Conservation (phyloP, 2,888 invertebrate genomes). For the Ditylenchus weischeri region DNA sequence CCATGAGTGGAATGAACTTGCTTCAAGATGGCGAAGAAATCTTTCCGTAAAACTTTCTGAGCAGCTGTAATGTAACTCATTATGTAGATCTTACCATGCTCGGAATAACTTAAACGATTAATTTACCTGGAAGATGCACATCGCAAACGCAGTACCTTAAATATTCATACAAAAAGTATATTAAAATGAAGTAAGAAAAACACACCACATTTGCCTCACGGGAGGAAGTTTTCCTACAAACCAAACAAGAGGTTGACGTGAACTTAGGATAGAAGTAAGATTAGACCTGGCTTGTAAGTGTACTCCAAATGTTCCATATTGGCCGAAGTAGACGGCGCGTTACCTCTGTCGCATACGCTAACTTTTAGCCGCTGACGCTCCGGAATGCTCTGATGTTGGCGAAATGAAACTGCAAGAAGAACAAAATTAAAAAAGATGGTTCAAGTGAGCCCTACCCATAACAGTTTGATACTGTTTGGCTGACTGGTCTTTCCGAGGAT, state of each 20-base stretch:
- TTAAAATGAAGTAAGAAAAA: no score
- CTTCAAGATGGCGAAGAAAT: conserved; percentile 23
- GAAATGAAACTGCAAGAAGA: conserved; percentile 30
- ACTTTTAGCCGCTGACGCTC: conserved; percentile 52
- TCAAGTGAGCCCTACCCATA: conserved; percentile 37
- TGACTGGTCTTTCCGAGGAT: conserved; percentile 77
- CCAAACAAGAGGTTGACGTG: neutral
- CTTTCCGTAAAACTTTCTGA: conserved; percentile 33
- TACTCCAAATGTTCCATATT: conserved; percentile 31
- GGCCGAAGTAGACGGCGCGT: conserved; percentile 5
- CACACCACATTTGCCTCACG: conserved; percentile 61
- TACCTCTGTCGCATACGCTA: conserved; percentile 17
- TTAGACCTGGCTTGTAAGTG: conserved; percentile 36
- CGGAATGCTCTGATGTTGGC: conserved; percentile 52
- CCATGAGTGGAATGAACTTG: conserved; percentile 36
- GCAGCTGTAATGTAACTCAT: conserved; percentile 16
- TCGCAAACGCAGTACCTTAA: conserved; percentile 60
- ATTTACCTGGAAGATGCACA: conserved; percentile 54
- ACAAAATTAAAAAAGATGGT: no score
- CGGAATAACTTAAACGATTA: no score
- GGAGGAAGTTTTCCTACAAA: conserved; percentile 57
- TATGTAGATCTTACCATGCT: no score
- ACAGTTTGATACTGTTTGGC: conserved; percentile 79
- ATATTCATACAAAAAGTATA: no score
- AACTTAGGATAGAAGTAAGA: no score